Percentiles rank a stretch among this genome's conserved stretches.
phyloP scores from a whole-genome alignment of 2,113 vertebrate species.

The Geothlypis trichas region DNA sequence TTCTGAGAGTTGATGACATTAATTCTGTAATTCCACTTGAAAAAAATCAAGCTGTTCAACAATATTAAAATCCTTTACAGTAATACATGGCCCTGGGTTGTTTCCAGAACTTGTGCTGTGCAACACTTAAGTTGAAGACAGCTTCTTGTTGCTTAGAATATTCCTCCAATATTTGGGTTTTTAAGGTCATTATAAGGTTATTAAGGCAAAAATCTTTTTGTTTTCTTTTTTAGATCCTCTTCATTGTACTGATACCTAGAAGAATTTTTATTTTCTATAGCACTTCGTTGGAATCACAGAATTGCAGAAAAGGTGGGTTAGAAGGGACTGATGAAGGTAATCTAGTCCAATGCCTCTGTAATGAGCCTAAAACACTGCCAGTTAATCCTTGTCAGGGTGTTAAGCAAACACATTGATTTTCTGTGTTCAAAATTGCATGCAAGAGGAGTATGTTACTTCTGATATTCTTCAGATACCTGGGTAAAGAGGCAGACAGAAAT shows the following conservation, averaged over 20 bases:
- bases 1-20: background rate
- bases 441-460: background rate
- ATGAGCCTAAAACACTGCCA: background rate
- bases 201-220: background rate
- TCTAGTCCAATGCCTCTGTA: background rate
- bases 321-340: background rate
- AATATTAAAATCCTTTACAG: background rate
- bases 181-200: background rate
- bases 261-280: background rate
- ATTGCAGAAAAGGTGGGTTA: background rate
- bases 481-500: background rate
- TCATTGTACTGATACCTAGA: background rate
- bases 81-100: fast-evolving
- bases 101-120: background rate
- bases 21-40: background rate
- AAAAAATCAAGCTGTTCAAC: background rate
- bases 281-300: background rate
- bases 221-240: background rate
- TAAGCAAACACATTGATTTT: background rate
- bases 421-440: background rate
- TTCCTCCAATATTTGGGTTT: background rate
- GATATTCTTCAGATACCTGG: background rate
- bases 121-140: background rate
- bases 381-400: background rate
- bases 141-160: background rate